Percentiles rank a stretch among this genome's conserved stretches.
Evolutionary conservation across 2,888 invertebrate genomes (phyloP).

Genomic region (Seira musarum): DNA sequence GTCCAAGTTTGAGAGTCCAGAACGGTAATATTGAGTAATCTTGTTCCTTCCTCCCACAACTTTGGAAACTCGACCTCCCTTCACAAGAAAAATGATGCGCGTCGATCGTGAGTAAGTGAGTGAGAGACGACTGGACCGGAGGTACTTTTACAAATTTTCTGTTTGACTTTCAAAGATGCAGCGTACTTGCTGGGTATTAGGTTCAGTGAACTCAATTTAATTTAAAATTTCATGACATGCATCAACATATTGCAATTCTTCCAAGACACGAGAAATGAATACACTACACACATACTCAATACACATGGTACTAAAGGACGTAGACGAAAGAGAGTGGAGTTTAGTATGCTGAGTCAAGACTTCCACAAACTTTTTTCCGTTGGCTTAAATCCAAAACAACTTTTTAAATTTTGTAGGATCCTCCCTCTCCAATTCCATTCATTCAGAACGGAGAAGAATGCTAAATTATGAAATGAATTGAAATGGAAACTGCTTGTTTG

Average conservation of each 20-base stretch:
- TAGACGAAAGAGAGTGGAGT: neutral
- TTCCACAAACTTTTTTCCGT: neutral
- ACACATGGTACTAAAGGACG: neutral
- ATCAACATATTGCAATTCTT: conserved; percentile 7
- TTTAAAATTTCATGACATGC: conserved; percentile 46
- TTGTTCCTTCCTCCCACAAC: too few species aligned
- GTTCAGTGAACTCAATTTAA: conserved; percentile 49
- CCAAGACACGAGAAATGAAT: neutral
- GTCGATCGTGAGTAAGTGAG: too few species aligned
- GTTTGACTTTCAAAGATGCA: conserved; percentile 35
- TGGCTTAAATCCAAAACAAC: neutral
- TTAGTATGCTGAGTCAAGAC: too few species aligned
- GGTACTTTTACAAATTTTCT: too few species aligned
- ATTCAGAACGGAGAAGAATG: too few species aligned
- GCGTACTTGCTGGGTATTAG: neutral
- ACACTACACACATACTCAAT: neutral
- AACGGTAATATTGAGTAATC: too few species aligned
- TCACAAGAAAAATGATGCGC: too few species aligned
- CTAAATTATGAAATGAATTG: neutral
- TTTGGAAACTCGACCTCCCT: too few species aligned
- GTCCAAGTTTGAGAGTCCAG: too few species aligned
- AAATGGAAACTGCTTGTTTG: neutral
- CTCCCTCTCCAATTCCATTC: neutral
- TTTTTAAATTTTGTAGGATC: conserved; percentile 9
- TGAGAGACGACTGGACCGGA: too few species aligned